Conservation (phyloP, 2,888 invertebrate genomes). For the Hydraecia micacea region DNA sequence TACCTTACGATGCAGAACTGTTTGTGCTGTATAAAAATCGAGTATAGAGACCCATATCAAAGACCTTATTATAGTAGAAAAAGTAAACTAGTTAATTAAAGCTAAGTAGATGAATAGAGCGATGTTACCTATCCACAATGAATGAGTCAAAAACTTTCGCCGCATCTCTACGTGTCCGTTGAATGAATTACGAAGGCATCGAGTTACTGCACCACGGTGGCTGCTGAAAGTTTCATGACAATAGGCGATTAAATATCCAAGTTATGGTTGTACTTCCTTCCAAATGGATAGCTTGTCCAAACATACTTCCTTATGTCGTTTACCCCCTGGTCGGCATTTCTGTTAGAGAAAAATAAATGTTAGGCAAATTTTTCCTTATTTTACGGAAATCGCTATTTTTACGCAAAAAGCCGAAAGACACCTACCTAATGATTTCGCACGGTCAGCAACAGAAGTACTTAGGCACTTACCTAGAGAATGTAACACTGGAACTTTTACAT, state of each 20-base stretch:
- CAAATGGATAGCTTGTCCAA: neutral
- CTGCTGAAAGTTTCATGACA: conserved; percentile 16
- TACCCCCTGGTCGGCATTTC: neutral
- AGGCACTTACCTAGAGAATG: neutral
- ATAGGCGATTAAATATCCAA: neutral
- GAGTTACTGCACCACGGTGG: neutral
- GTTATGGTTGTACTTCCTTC: conserved; percentile 1
- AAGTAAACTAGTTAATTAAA: no score
- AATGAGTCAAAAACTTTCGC: neutral
- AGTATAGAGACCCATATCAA: no score
- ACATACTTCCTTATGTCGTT: neutral
- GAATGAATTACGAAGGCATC: neutral
- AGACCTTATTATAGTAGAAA: no score
- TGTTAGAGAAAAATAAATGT: neutral
- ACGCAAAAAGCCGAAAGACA: neutral
- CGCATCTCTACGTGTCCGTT: neutral
- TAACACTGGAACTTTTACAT: neutral
- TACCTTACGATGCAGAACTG: no score
- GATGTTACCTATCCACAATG: neutral
- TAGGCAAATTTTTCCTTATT: neutral
- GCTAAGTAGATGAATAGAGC: neutral
- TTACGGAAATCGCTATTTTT: neutral
- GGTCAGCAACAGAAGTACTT: neutral
- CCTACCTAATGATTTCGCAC: neutral
- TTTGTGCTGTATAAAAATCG: no score